Evolutionary conservation across 2,797 vertebrate species (phyloP), one percentile per base, ranked within the genome.

Genomic region (Philypnodon macrostomus): DNA sequence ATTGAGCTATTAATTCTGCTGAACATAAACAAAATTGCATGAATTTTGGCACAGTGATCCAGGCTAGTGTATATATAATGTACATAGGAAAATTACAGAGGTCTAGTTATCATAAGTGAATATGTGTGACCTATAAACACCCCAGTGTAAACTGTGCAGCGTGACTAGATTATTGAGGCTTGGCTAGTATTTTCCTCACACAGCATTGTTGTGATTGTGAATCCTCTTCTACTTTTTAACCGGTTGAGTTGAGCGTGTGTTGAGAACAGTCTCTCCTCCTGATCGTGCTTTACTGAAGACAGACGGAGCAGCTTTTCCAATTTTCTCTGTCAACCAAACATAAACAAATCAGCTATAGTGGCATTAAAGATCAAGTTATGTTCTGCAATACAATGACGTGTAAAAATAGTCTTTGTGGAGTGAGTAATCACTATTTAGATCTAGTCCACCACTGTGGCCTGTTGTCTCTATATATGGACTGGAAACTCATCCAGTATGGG

Each of bases 261-360:
- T 93, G 42, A 97, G 88, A 50, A 76, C 94, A 0, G 95, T 98
- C 85, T 98, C 95, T 0, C 38, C 68, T 33, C 95, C 95, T 0
- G 94, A 96, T 60, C 90, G 90, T 34, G 7, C 73, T 0, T 67
- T 63, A 44, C 94, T 96, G 87, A 98, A 98, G 64, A 99, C 59
- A 0, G 97, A 99, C 0, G 94, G 95, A 12, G 97, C 95, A 0
- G 50, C 67, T 13, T 84, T 85, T 9, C 96, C 95, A 27, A 74
- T 63, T 85, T 92, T 93, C 67, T 97, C 96, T 99, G 86, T 7
- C 36, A 37, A 69, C 37, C 58, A 46, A 45, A 5, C 21, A 6
- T 23, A 23, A 0, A 2, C 14, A 13, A 7, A 11, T 26, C 7
- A 40, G 38, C 9, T n/a, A 40, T n/a, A 30, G 11, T 10, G 1